Evolutionary conservation across 2,113 vertebrate genomes (phyloP).

Genomic region (Phylloscopus trochiloides): DNA sequence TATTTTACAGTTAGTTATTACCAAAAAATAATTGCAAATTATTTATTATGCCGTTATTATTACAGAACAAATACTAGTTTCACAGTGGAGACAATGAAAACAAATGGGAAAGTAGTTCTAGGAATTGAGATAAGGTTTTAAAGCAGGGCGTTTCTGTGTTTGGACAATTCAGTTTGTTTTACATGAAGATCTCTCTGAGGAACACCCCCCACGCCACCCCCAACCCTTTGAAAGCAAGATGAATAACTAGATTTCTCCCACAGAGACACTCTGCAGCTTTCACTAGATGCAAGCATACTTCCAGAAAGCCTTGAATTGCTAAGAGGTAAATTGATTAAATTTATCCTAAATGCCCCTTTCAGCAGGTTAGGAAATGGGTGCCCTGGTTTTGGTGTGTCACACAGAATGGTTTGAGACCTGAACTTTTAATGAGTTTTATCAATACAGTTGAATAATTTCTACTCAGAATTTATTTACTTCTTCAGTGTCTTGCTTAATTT

Average conservation of each 20-base stretch:
- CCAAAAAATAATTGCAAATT: not conserved
- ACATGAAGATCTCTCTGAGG: not conserved
- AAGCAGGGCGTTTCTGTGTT: not conserved
- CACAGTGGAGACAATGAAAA: not conserved
- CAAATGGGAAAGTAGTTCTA: not conserved
- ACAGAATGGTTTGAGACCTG: not conserved
- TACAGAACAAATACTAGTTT: not conserved
- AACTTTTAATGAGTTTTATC: not conserved
- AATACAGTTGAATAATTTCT: not conserved
- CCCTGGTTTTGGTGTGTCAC: not conserved
- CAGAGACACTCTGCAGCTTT: not conserved
- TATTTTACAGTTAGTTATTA: not conserved
- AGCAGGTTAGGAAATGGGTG: not conserved
- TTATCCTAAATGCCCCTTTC: not conserved
- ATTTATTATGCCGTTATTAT: not conserved
- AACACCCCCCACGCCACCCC: accelerated
- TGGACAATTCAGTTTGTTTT: not conserved
- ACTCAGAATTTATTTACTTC: constrained; percentile 21
- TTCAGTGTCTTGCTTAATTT: constrained; percentile 20
- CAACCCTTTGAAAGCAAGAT: not conserved
- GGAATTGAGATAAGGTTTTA: not conserved
- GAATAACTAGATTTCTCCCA: not conserved
- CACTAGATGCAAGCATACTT: not conserved
- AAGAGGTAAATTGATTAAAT: not conserved
- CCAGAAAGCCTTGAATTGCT: not conserved